Conservation (phyloP, 2,888 invertebrate species). For the Rosalia funebris region DNA sequence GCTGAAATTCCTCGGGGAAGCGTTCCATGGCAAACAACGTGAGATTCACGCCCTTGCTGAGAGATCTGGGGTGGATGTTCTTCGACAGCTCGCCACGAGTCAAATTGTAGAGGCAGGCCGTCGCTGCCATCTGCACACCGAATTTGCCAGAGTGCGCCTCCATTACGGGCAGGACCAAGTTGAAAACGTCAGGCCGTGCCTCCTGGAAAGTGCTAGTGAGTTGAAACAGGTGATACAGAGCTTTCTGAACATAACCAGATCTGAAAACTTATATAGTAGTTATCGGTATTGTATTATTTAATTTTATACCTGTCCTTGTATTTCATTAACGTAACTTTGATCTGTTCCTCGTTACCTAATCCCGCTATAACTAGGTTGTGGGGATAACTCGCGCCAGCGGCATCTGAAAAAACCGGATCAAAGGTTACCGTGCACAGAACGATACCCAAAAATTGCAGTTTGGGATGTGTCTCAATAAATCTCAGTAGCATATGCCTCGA, state of each 20-base stretch:
- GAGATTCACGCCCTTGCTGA: conserved; percentile 71
- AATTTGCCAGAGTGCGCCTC: conserved; percentile 66
- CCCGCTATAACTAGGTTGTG: conserved; percentile 53
- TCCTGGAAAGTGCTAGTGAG: conserved; percentile 63
- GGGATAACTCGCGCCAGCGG: conserved; percentile 42
- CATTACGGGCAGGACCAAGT: conserved; percentile 67
- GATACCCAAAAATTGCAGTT: conserved; percentile 58
- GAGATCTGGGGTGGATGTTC: conserved; percentile 71
- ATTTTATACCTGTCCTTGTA: conserved; percentile 62
- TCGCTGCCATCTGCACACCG: conserved; percentile 78
- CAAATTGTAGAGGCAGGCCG: conserved; percentile 79
- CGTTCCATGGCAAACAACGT: conserved; percentile 76
- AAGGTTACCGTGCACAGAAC: conserved; percentile 56
- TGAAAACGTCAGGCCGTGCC: conserved; percentile 72
- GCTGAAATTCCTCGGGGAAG: conserved; percentile 73
- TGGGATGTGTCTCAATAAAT: conserved; percentile 54
- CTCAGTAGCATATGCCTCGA: conserved; percentile 44
- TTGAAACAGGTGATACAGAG: conserved; percentile 72
- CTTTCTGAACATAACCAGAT: conserved; percentile 73
- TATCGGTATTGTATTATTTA: background rate
- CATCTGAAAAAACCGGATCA: conserved; percentile 53
- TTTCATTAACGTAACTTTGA: conserved; percentile 66
- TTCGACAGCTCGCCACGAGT: conserved; percentile 73
- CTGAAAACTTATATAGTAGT: conserved; percentile 51
- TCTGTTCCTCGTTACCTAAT: conserved; percentile 58